phyloP scores from a whole-genome alignment of 2,888 invertebrate genomes.

The Lasioglossum calceatum region DNA sequence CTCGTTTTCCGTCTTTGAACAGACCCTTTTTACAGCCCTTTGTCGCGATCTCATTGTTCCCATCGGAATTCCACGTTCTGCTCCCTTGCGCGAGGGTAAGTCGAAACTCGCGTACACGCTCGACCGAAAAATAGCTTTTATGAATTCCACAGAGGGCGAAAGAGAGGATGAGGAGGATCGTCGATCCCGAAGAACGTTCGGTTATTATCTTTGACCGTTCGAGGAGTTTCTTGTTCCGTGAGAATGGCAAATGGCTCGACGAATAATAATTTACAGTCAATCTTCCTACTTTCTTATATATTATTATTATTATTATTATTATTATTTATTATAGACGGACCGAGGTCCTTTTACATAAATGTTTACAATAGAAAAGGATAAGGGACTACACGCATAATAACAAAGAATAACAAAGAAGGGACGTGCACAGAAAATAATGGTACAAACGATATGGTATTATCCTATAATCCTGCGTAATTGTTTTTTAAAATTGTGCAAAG shows the following conservation, averaged over 20 bases:
- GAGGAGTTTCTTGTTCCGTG: neutral
- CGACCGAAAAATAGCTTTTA: neutral
- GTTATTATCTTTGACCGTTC: neutral
- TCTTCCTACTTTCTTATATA: too few relatives aligned
- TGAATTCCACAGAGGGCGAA: neutral
- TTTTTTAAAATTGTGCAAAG: too few relatives aligned
- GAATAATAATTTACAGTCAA: neutral
- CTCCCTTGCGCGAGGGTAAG: neutral
- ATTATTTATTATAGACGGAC: too few relatives aligned
- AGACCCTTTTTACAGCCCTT: neutral
- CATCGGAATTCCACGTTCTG: neutral
- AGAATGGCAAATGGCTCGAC: neutral
- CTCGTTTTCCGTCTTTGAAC: neutral
- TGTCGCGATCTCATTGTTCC: slow-evolving; percentile 5
- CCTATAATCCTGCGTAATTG: too few relatives aligned
- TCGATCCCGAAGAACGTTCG: neutral
- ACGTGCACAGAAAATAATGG: too few relatives aligned
- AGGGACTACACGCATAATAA: too few relatives aligned
- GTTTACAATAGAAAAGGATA: too few relatives aligned
- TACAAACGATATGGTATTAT: too few relatives aligned
- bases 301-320: too few relatives aligned
- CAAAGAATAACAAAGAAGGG: too few relatives aligned
- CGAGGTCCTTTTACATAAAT: too few relatives aligned
- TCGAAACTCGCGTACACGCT: neutral
- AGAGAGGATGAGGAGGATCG: neutral